Base-by-base conservation (phyloP, 2,113 vertebrate species). In the Galeopterus variegatus region DNA sequence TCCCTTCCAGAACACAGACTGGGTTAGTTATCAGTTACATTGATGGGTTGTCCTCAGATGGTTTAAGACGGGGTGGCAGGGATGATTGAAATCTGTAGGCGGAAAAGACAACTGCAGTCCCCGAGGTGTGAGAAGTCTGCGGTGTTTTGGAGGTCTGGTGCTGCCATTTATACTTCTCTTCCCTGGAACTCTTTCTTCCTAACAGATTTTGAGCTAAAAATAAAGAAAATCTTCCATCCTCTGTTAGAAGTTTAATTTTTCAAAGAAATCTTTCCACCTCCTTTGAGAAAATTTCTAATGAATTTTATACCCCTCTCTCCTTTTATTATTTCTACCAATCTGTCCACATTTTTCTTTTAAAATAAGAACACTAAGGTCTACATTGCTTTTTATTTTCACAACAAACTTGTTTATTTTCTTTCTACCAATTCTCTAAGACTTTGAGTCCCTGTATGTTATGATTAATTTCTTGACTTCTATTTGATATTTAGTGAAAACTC, bases 181-280 rank as follows among this genome's bases (percentile, higher is more conserved):
- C 81, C 90, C 97, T 98, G 98, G 98, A 98, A 98, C 95, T 95
- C 80, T 97, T 97, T 72, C 96, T 97, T 95, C 67, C 0, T 36
- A 97, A 98, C 98, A 98, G 98, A 98, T 97, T 98, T 98, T 75
- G 93, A 97, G 94, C 97, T 98, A 98, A 97, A 98, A 98, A 98
- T 98, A 98, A 95, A 97, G 75, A 77, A 93, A 97, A 95, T 88
- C 82, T 95, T 52, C 97, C 69, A 94, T 95, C 21, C 81, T 95
- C 90, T 79, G 92, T 26, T 92, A 85, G 84, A 95, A 97, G 94
- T 96, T 97, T 96, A 85, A 75, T 96, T 97, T 97, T 96, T 97
- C 83, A 94, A 96, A 97, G 93, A 97, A 96, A 96, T 94, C 92
- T 96, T 96, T 73, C 83, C 56, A 88, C 72, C 90, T 95, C 24